Base-by-base conservation (phyloP, 2,888 invertebrate species). In the Dendrolimus pini region DNA sequence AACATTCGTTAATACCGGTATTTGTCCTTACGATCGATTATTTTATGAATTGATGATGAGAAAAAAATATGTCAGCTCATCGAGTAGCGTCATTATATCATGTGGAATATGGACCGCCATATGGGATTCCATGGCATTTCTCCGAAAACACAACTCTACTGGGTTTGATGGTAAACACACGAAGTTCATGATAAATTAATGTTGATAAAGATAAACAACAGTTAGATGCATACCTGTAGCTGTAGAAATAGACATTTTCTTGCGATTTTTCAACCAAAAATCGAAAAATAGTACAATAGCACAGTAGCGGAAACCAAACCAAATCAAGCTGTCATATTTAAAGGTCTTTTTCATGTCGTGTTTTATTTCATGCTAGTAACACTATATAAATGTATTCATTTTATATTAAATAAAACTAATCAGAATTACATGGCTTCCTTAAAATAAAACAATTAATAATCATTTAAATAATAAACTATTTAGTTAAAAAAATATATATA, bases 301-400 rank as follows among this genome's bases (percentile, higher is more conserved):
- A 89, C 89, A 89, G 89, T 86, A 86, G 89, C 89, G 89, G 89
- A 89, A 89, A 89, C 89, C 89, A 89, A 89, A 89, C 89, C 88
- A 88, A 89, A 87, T 89, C 89, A 89, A 89, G 89, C 89, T 89
- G 89, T 89, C 89, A 89, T 82, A 82, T 77, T 77, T 77, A 83
- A 83, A 86, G 87, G 85, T 83, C 80, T 77, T 82, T 82, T 68
- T 62, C 59, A 62, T 75, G 82, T 82, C 79, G 73, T 75, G 78
- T 77, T 85, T 75, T 69, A 30, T 67, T 66, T 62, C 65, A 47
- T 12, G 6, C 47, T 47, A 47, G 47, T 9, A 47, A 47, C 47
- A 47, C 47, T 12, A 42, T 42, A 10, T 9, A 47, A 9, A 30
- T 30, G 2, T 47, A 47, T 47, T 8, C 47, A 47, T 10, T 9